Percentiles rank a stretch among this genome's conserved stretches.
phyloP scores from a whole-genome alignment of 2,888 invertebrate genomes.

The Heliconius charithonia region DNA sequence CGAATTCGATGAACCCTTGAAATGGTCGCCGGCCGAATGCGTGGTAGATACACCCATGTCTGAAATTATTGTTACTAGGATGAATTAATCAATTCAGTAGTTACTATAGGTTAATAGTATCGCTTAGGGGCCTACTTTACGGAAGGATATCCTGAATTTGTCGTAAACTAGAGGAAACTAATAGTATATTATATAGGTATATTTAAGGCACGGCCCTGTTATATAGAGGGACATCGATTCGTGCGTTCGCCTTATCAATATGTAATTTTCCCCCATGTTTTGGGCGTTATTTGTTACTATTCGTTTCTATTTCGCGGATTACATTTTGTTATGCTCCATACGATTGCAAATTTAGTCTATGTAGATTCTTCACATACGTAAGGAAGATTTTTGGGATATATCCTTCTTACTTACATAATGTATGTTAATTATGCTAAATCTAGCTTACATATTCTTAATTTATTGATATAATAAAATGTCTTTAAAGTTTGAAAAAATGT shows the following conservation, averaged over 20 bases:
- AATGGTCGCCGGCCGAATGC: constrained; percentile 55
- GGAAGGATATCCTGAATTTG: constrained; percentile 45
- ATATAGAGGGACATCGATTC: constrained; percentile 72
- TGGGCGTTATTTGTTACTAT: constrained; percentile 45
- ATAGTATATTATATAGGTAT: constrained; percentile 43
- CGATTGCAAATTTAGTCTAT: constrained; percentile 18
- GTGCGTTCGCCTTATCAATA: constrained; percentile 54
- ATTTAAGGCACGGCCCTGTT: constrained; percentile 73
- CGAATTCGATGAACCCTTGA: constrained; percentile 42
- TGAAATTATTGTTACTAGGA: constrained; percentile 46
- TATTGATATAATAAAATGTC: too few relatives aligned
- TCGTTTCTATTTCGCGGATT: constrained; percentile 31
- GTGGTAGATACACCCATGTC: constrained; percentile 50
- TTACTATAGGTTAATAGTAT: constrained; percentile 34
- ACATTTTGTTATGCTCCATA: constrained; percentile 1
- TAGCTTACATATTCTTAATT: too few relatives aligned
- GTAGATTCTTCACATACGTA: constrained; percentile 15
- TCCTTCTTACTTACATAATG: constrained; percentile 8
- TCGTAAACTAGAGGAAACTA: constrained; percentile 37
- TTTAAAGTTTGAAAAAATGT: background rate
- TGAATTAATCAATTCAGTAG: constrained; percentile 46
- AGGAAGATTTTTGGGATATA: constrained; percentile 6
- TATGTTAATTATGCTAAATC: background rate
- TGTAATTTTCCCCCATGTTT: constrained; percentile 50
- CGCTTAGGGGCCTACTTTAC: constrained; percentile 41